These are phyloP conservation scores for Sitta carolinensis DNA, from an alignment of 2,797 vertebrate species.

Conservation along the genomic window DNA sequence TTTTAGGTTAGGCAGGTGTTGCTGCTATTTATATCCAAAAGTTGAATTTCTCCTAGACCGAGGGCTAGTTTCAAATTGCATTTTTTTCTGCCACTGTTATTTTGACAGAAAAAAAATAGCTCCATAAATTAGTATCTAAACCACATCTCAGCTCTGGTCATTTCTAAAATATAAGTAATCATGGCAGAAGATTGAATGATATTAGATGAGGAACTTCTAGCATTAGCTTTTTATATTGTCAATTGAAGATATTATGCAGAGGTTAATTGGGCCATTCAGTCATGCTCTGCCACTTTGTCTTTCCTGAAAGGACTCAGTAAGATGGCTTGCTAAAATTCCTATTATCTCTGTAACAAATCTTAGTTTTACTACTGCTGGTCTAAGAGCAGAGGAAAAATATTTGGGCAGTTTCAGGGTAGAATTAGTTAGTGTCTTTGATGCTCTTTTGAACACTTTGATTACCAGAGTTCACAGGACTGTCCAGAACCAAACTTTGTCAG, in stretches of 20 bases:
- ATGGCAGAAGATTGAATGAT: not conserved
- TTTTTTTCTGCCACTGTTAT: not conserved
- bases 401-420: not conserved
- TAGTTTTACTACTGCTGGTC: not conserved
- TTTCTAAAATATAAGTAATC: not conserved
- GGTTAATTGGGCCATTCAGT: constrained; percentile 24
- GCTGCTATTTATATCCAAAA: constrained; percentile 62
- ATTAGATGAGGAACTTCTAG: not conserved
- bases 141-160: not conserved
- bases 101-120: not conserved
- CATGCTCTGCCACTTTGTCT: not conserved
- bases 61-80: constrained; percentile 29
- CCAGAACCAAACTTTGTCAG: not conserved
- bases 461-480: not conserved
- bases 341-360: constrained; percentile 22
- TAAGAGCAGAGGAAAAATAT: not conserved
- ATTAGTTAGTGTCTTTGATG: not conserved
- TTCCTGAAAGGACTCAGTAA: constrained; percentile 30
- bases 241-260: not conserved
- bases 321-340: constrained; percentile 22
- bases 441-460: not conserved
- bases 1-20: constrained; percentile 62
- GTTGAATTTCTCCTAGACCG: constrained; percentile 28
- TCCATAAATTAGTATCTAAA: not conserved
- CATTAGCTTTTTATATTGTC: constrained; percentile 26